A percentile compares a stretch with the other conserved stretches of the same genome.
Evolutionary conservation across 2,113 vertebrate species (phyloP).

Genomic region (Scopus umbretta): DNA sequence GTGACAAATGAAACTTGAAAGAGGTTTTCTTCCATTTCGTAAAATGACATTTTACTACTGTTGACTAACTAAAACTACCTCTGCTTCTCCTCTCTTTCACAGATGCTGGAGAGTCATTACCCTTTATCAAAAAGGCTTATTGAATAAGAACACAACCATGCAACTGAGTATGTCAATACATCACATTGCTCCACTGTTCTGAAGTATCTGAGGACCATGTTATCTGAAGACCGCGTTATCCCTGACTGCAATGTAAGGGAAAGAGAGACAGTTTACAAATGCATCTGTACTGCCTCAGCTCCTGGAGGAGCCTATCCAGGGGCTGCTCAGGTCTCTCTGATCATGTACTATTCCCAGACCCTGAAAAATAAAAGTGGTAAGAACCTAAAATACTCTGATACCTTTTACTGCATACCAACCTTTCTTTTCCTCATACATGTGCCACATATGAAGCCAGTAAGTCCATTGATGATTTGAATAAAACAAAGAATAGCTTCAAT

Average conservation of each 20-base stretch:
- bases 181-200: not conserved
- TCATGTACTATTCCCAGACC: not conserved
- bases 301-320: not conserved
- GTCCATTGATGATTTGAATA: conserved; percentile 78
- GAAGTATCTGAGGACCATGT: not conserved
- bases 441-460: conserved; percentile 78
- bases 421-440: conserved; percentile 70
- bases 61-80: not conserved
- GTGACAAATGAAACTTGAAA: not conserved
- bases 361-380: not conserved
- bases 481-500: conserved; percentile 79
- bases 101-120: not conserved
- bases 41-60: not conserved
- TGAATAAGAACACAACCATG: not conserved
- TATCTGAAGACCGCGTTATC: not conserved
- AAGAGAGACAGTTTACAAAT: not conserved
- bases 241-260: not conserved
- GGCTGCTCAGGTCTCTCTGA: not conserved
- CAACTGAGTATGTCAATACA: not conserved
- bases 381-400: not conserved
- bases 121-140: not conserved
- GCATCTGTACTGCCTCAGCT: not conserved
- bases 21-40: not conserved
- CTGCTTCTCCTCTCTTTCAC: not conserved
- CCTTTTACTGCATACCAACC: not conserved